Conservation (phyloP, 2,797 vertebrate genomes). For the Tympanoctomys barrerae region DNA sequence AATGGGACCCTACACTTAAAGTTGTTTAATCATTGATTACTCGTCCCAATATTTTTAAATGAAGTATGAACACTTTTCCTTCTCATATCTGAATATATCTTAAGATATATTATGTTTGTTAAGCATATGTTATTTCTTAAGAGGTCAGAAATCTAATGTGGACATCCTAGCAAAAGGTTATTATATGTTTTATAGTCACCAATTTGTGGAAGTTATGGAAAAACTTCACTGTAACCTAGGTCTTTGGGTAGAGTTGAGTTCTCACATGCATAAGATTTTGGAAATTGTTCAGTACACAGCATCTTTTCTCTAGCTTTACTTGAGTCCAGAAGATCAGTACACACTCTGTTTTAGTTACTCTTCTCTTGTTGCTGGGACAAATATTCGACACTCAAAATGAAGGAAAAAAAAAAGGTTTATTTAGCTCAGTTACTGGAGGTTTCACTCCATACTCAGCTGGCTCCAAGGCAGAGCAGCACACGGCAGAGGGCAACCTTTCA, state of each 20-base stretch:
- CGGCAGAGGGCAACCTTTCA: too few relatives aligned
- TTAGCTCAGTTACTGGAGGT: too few relatives aligned
- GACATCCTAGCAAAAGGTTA: background rate
- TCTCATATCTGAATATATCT: background rate
- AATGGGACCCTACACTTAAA: background rate
- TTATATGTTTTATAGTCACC: background rate
- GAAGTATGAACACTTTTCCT: background rate
- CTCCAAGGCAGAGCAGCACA: too few relatives aligned
- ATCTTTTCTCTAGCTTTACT: background rate
- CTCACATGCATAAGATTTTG: background rate
- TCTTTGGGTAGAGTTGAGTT: background rate
- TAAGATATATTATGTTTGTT: background rate
- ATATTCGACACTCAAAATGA: too few relatives aligned
- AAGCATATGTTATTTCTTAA: slow-evolving; percentile 21
- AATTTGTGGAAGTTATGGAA: background rate
- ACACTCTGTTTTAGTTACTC: background rate
- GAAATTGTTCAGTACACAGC: background rate
- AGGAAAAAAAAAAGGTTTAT: too few relatives aligned
- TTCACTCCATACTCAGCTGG: too few relatives aligned
- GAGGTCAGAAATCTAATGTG: background rate
- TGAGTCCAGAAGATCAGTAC: background rate
- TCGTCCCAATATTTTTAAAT: slow-evolving; percentile 29
- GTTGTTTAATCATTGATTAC: background rate
- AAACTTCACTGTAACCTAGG: background rate
- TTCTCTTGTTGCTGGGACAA: too few relatives aligned